Evolutionary conservation across 2,113 vertebrate species (phyloP).

Genomic region (Corapipo altera): DNA sequence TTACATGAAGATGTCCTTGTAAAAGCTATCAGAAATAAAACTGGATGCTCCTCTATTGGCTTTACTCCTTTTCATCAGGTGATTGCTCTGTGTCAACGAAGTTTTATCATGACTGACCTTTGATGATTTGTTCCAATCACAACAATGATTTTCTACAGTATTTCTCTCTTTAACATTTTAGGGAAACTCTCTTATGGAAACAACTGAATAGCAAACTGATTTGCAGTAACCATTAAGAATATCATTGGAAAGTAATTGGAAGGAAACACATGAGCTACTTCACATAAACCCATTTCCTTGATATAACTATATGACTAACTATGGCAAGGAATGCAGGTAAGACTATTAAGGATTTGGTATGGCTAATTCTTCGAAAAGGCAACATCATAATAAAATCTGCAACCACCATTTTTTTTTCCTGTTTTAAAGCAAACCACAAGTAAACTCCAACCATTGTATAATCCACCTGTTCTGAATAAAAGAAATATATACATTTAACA

Average conservation of each 20-base stretch:
- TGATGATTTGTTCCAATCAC: not conserved
- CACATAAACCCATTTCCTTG: too few relatives aligned
- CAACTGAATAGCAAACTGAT: not conserved
- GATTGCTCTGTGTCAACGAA: not conserved
- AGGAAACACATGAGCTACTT: not conserved
- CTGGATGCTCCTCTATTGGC: not conserved
- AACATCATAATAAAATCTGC: not conserved
- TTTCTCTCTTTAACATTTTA: not conserved
- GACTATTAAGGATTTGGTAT: not conserved
- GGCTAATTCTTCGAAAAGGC: not conserved
- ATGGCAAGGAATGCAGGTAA: not conserved
- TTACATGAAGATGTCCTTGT: not conserved
- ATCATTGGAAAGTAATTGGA: not conserved
- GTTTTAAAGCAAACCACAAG: not conserved
- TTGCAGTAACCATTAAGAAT: not conserved
- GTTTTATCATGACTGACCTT: not conserved
- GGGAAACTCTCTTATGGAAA: not conserved
- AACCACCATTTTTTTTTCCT: not conserved
- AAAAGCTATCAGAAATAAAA: not conserved
- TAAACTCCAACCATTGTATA: not conserved
- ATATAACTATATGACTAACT: not conserved
- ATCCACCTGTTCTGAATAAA: not conserved
- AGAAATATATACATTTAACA: not conserved
- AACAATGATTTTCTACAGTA: not conserved
- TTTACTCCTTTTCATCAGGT: not conserved